Percentiles rank a stretch among this genome's conserved stretches.
These are phyloP conservation scores for Poecilia picta DNA, from an alignment of 2,797 vertebrate species.

Conservation along the genomic window DNA sequence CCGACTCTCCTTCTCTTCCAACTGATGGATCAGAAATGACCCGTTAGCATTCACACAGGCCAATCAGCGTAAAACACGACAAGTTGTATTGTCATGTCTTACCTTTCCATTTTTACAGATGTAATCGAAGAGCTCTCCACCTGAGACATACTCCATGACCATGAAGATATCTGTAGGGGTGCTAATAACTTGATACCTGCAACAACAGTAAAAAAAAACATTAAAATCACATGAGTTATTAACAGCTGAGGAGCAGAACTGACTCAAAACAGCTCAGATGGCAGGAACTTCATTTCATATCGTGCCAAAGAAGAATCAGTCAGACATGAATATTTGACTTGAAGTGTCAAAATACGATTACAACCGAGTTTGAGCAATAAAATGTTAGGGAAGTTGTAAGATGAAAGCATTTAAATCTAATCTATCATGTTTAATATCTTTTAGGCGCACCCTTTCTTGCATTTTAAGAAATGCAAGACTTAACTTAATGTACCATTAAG, in stretches of 20 bases:
- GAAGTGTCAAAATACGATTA: background rate
- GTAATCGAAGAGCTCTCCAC: constrained; percentile 98
- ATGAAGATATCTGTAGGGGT: constrained; percentile 99
- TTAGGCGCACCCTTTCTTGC: background rate
- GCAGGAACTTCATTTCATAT: background rate
- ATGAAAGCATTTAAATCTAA: background rate
- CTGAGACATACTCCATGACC: constrained; percentile 99
- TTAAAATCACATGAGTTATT: constrained; percentile 1
- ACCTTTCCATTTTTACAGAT: constrained; percentile 99
- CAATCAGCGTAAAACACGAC: constrained; percentile 9
- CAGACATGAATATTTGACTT: background rate
- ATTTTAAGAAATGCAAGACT: background rate
- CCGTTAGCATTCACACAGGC: background rate
- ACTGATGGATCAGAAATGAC: constrained; percentile 75
- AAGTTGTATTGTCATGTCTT: constrained; percentile 32
- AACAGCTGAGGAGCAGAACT: background rate
- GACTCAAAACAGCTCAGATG: constrained; percentile 2
- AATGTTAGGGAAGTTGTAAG: background rate
- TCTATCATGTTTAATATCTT: background rate
- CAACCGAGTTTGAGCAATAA: background rate
- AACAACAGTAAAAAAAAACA: constrained; percentile 38
- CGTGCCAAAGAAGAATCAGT: background rate
- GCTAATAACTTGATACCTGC: constrained; percentile 99
- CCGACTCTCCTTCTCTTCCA: constrained; percentile 97
- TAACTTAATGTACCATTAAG: no score